Base-by-base conservation (phyloP, 2,113 vertebrate species). In the Syngnathus typhle region DNA sequence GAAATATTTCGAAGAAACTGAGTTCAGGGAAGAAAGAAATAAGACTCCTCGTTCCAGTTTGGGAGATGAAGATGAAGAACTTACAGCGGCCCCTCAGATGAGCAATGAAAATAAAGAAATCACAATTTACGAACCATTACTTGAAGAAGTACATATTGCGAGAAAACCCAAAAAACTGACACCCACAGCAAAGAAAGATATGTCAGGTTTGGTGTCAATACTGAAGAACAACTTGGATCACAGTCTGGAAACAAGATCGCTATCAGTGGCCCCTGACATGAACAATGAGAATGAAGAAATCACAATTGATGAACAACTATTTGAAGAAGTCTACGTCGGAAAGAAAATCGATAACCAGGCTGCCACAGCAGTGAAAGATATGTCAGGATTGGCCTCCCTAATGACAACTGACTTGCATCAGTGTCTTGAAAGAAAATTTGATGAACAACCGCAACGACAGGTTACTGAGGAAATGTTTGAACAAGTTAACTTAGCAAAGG, bases 201-300 rank as follows among this genome's bases (percentile, higher is more conserved):
- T 81, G 21, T 70, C 82, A 49, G 92, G 90, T 55, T 78, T 85
- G 54, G 68, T 87, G 65, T 88, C 86, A 62, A 80, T 90, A 65
- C 85, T 92, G 44, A 64, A 71, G 3, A 70, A 84, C 38, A 90
- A 93, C 55, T 83, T 92, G 36, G 90, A 89, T 67, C 70, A 85
- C 0, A 74, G 58, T 0, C 41, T 78, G 19, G 43, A 85, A 77
- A 63, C 77, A 77, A 49, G 62, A 77, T 27, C 11, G 32, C 67
- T 60, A 3, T 78, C 88, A 72, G 88, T 90, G 43, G 13, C 44
- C 44, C 44, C 44, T 46, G 12, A 46, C 5, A 46, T 46, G 13
- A 46, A 16, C 44, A 6, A 16, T 15, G 44, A 46, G 2, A 46
- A 46, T 46, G 91, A 85, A 78, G 88, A 73, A 69, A 79, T 88